Conservation (phyloP, 2,888 invertebrate species). For the Pterostichus niger region DNA sequence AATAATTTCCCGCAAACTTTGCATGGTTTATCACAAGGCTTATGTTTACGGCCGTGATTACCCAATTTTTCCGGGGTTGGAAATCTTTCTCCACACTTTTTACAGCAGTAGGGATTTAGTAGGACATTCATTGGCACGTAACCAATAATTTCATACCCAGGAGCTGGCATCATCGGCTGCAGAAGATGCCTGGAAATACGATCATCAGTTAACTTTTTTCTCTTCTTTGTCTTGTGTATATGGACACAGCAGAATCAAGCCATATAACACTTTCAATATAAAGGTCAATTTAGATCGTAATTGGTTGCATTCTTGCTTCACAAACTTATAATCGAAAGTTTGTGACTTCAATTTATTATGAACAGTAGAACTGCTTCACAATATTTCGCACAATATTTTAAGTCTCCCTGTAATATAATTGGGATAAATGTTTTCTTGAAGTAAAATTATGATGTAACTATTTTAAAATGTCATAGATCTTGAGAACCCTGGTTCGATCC, state of each 20-base stretch:
- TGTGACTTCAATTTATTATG: too few relatives aligned
- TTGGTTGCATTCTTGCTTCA: too few relatives aligned
- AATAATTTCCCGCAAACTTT: constrained; percentile 77
- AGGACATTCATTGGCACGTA: constrained; percentile 27
- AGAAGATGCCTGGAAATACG: constrained; percentile 24
- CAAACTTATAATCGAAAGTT: too few relatives aligned
- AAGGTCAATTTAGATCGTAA: too few relatives aligned
- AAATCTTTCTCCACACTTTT: constrained; percentile 67
- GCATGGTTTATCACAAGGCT: constrained; percentile 71
- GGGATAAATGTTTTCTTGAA: too few relatives aligned
- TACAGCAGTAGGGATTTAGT: constrained; percentile 55
- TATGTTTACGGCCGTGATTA: not conserved
- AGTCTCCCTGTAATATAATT: too few relatives aligned
- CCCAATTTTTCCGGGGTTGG: not conserved
- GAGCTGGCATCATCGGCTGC: constrained; percentile 9
- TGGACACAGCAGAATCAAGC: not conserved
- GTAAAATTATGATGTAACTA: too few relatives aligned
- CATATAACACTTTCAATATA: not conserved
- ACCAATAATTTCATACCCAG: constrained; percentile 21
- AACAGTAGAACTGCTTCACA: too few relatives aligned
- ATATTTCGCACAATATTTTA: too few relatives aligned
- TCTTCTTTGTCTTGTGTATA: not conserved
- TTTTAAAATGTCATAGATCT: too few relatives aligned
- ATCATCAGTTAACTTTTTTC: constrained; percentile 5
- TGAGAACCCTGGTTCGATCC: too few relatives aligned